Conservation (phyloP, 2,888 invertebrate genomes). For the Sturmia bella region DNA sequence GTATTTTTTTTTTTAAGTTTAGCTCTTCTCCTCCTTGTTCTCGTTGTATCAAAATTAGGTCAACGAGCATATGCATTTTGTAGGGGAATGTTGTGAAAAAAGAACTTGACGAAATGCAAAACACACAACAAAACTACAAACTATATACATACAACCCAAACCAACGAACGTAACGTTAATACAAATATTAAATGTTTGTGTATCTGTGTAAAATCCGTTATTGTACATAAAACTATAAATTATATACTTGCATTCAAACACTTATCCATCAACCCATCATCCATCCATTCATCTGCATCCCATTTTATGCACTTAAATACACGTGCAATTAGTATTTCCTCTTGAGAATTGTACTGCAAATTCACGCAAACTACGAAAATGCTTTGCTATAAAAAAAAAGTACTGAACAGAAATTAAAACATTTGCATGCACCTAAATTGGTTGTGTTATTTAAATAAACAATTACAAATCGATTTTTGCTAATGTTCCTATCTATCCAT, state of each 20-base stretch:
- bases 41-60: constrained; percentile 65
- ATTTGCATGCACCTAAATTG: too few relatives aligned
- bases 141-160: constrained; percentile 24
- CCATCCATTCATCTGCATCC: constrained; percentile 44
- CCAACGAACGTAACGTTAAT: constrained; percentile 39
- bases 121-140: constrained; percentile 13
- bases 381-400: not conserved
- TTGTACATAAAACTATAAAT: not conserved
- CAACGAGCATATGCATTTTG: constrained; percentile 65
- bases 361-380: constrained; percentile 34
- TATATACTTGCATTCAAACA: constrained; percentile 28
- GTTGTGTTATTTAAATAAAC: too few relatives aligned
- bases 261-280: constrained; percentile 40
- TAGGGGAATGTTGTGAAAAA: constrained; percentile 30
- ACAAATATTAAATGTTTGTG: not conserved
- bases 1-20: constrained; percentile 51
- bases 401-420: constrained; percentile 51
- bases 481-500: too few relatives aligned
- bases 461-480: too few relatives aligned
- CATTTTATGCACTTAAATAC: constrained; percentile 52
- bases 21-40: constrained; percentile 31
- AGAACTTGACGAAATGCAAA: constrained; percentile 8
- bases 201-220: constrained; percentile 9
- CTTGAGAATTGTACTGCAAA: constrained; percentile 53
- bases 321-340: constrained; percentile 62